These are phyloP conservation scores for Protosalanx chinensis DNA, from an alignment of 2,797 vertebrate species.

Conservation along the genomic window DNA sequence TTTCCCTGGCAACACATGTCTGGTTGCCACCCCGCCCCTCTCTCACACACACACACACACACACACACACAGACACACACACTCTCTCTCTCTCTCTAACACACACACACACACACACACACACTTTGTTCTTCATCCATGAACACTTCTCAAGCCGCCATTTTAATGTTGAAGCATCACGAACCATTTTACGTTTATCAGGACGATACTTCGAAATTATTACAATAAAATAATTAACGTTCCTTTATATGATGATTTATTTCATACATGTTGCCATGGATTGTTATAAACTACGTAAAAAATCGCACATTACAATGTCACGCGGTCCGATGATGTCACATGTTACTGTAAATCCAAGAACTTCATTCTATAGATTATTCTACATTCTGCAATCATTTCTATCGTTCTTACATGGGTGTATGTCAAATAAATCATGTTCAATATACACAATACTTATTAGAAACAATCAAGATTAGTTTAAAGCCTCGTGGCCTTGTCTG, in stretches of 20 bases:
- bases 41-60: no score
- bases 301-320: background rate
- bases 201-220: constrained; percentile 25
- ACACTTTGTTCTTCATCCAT: constrained; percentile 22
- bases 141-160: constrained; percentile 49
- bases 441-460: background rate
- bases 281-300: background rate
- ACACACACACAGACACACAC: constrained; percentile 4
- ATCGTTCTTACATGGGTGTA: background rate
- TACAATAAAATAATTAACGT: accelerated
- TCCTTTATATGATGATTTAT: accelerated
- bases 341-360: background rate
- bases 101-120: background rate
- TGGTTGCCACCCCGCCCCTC: background rate
- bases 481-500: background rate
- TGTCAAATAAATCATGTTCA: background rate
- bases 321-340: background rate
- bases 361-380: background rate
- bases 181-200: constrained; percentile 50
- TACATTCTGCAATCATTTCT: background rate
- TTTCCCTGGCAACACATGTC: constrained; percentile 28
- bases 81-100: no score
- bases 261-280: no score
- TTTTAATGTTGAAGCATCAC: constrained; percentile 53
- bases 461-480: background rate